Conservation (phyloP, 2,888 invertebrate genomes). For the Callimorpha dominula region DNA sequence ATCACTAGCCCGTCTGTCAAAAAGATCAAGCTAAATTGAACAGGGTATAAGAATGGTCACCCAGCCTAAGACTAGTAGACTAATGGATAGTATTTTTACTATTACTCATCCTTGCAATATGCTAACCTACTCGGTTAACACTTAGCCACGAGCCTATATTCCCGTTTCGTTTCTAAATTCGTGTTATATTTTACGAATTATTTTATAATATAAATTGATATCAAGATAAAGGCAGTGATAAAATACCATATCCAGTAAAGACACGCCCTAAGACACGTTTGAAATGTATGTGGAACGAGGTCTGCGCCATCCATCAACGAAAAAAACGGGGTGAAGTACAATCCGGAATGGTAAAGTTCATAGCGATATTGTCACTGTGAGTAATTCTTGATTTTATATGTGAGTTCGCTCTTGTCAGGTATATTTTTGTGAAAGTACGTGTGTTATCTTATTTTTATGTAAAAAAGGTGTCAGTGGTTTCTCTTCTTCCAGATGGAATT, state of each 20-base stretch:
- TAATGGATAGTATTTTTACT: no score
- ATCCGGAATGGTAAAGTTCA: slow-evolving; percentile 49
- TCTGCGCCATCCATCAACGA: slow-evolving; percentile 44
- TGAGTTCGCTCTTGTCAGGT: slow-evolving; percentile 35
- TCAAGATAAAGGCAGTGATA: no score
- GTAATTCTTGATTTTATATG: slow-evolving; percentile 46
- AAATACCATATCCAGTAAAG: neutral
- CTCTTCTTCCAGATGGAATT: slow-evolving; percentile 2
- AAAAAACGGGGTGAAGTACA: slow-evolving; percentile 38
- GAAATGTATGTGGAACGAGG: slow-evolving; percentile 33
- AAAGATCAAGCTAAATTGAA: no score
- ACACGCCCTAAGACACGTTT: slow-evolving; percentile 18
- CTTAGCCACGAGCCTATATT: no score
- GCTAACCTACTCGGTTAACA: no score
- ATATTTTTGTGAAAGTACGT: slow-evolving; percentile 22
- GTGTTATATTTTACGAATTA: no score
- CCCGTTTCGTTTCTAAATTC: no score
- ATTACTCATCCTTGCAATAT: no score
- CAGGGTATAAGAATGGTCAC: no score
- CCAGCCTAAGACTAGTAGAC: no score
- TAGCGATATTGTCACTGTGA: slow-evolving; percentile 48
- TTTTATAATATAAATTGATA: no score
- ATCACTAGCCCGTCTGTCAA: no score
- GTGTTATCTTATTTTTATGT: slow-evolving; percentile 28
- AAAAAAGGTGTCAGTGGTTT: neutral